A percentile compares a stretch with the other conserved stretches of the same genome.
phyloP scores from a whole-genome alignment of 2,888 invertebrate genomes.

The Strigamia crassipes region DNA sequence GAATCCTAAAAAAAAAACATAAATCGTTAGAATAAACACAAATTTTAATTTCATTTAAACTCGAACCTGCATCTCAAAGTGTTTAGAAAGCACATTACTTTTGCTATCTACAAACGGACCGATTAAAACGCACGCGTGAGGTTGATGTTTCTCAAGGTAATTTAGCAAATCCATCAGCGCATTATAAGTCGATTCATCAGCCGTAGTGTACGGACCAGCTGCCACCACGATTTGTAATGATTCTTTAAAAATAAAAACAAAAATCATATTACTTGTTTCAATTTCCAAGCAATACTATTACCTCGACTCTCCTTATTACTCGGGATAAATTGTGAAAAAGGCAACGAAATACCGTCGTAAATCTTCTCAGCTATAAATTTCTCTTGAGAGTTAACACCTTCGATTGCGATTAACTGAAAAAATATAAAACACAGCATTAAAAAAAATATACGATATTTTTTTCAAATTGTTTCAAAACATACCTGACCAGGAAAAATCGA shows the following conservation, averaged over 20 bases:
- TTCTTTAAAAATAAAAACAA: neutral
- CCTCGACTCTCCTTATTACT: neutral
- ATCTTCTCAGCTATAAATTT: conserved; percentile 71
- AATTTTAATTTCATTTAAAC: neutral
- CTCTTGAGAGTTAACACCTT: conserved; percentile 73
- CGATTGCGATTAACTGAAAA: conserved; percentile 68
- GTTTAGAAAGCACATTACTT: conserved; percentile 51
- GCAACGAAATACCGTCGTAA: conserved; percentile 64
- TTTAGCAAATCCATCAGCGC: conserved; percentile 77
- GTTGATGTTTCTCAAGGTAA: conserved; percentile 68
- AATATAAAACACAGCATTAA: neutral
- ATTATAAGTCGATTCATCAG: conserved; percentile 76
- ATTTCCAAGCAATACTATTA: neutral
- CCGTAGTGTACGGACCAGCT: conserved; percentile 81
- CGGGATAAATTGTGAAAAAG: conserved; percentile 54
- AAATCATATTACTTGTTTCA: neutral
- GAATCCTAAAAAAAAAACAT: neutral
- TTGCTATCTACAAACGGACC: conserved; percentile 81
- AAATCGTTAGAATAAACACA: neutral
- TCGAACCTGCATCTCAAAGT: neutral
- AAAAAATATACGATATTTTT: neutral
- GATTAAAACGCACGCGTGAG: conserved; percentile 77
- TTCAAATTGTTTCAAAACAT: neutral
- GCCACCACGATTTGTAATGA: conserved; percentile 70
- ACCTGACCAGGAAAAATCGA: conserved; percentile 78